These are phyloP conservation scores for Galbula dea DNA, from an alignment of 2,113 vertebrate genomes.

Conservation along the genomic window DNA sequence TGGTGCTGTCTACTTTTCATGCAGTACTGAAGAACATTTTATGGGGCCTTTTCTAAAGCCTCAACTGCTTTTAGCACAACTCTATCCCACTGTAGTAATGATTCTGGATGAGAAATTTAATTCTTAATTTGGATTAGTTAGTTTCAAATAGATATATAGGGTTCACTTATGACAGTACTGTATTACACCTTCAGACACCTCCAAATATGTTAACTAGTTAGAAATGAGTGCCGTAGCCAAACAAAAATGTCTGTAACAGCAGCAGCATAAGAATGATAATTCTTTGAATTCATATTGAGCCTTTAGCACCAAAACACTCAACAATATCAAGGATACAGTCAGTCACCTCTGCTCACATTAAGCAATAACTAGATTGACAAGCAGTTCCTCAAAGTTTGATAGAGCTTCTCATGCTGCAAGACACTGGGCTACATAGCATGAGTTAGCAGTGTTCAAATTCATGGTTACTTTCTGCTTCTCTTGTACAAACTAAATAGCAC, in stretches of 20 bases:
- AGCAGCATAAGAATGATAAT: not conserved
- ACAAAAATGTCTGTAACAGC: not conserved
- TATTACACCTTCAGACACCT: not conserved
- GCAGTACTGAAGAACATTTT: slow-evolving; percentile 45
- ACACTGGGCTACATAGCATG: not conserved
- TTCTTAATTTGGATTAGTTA: slow-evolving; percentile 35
- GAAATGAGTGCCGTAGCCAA: slow-evolving; percentile 45
- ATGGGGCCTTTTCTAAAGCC: slow-evolving; percentile 49
- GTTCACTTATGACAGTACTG: not conserved
- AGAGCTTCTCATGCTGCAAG: not conserved
- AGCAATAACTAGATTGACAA: not conserved
- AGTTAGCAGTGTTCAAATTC: not conserved
- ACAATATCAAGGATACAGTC: not conserved
- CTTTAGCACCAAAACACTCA: not conserved
- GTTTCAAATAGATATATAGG: slow-evolving; percentile 34
- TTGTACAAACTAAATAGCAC: not conserved
- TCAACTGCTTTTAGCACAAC: slow-evolving; percentile 28
- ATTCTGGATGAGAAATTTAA: slow-evolving; percentile 41
- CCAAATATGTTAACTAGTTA: not conserved
- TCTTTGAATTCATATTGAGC: not conserved
- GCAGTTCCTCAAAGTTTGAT: not conserved
- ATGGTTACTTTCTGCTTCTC: not conserved
- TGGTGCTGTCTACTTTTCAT: slow-evolving; percentile 46
- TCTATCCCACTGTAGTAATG: slow-evolving; percentile 15
- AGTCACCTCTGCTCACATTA: not conserved